A percentile compares a stretch with the other conserved stretches of the same genome.
phyloP scores from a whole-genome alignment of 1,140 invertebrate species.

The Medauroidea extradentata region DNA sequence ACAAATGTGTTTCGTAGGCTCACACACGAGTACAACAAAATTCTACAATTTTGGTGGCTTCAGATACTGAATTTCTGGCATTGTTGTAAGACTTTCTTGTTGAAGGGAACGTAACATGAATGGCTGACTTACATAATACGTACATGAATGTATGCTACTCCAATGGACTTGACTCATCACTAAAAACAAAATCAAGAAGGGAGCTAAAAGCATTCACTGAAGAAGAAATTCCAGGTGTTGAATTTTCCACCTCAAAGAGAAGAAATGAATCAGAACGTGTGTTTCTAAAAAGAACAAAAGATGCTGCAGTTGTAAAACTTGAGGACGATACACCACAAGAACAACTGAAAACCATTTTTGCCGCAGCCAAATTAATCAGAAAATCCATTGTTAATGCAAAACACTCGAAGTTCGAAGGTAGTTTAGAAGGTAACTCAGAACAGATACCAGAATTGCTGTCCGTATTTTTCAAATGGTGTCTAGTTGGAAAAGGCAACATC shows the following conservation, averaged over 20 bases:
- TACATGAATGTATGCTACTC: no score
- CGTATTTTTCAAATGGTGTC: conserved; percentile 6
- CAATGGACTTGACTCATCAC: no score
- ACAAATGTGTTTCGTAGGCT: no score
- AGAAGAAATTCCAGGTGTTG: conserved; percentile 10
- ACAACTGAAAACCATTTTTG: neutral
- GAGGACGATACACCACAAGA: conserved; percentile 3
- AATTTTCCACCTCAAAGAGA: neutral
- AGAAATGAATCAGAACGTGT: conserved; percentile 11
- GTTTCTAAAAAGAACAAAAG: conserved; percentile 3
- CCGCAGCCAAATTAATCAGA: neutral
- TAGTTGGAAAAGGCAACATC: neutral
- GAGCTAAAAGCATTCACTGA: no score
- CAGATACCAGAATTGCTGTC: neutral
- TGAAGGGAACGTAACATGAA: no score
- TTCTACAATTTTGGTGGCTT: no score
- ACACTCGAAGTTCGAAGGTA: neutral
- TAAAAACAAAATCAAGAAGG: no score
- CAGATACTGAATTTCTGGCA: no score
- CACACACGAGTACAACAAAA: no score
- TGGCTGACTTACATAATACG: no score
- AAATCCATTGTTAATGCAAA: conserved; percentile 2
- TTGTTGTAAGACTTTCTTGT: no score
- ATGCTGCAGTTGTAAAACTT: conserved; percentile 4
- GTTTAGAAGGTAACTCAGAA: neutral